These are phyloP conservation scores for Chlorodrepanis virens DNA, from an alignment of 2,113 vertebrate genomes.

Conservation along the genomic window DNA sequence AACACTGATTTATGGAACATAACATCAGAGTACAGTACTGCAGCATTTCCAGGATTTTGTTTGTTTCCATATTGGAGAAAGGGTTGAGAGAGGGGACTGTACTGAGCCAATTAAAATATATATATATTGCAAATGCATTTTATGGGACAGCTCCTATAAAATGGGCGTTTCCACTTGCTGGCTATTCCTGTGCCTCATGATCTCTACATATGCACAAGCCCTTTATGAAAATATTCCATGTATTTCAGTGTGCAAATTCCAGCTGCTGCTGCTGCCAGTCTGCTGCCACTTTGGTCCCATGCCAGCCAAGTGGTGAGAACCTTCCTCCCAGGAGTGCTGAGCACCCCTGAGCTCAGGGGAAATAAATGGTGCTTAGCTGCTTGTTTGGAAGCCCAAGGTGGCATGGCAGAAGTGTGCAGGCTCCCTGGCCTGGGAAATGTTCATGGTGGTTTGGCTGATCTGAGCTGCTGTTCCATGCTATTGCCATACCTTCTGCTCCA, in stretches of 20 bases:
- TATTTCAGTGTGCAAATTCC: background rate
- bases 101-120: background rate
- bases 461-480: rapidly evolving
- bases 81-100: background rate
- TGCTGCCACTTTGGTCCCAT: background rate
- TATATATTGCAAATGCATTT: background rate
- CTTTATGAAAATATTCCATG: background rate
- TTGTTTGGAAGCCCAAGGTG: background rate
- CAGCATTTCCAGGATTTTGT: background rate
- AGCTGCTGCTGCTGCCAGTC: background rate
- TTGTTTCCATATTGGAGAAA: background rate
- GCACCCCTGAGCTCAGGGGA: background rate
- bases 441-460: background rate
- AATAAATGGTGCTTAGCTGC: background rate
- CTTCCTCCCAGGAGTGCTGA: background rate
- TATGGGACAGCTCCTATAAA: background rate
- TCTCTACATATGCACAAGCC: background rate
- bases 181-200: rapidly evolving
- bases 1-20: background rate
- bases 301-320: background rate
- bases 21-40: background rate
- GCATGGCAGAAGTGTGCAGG: background rate
- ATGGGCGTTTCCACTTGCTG: background rate
- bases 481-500: background rate
- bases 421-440: background rate